Evolutionary conservation across 2,113 vertebrate genomes (phyloP), one percentile per base, ranked within the genome.

Genomic region (Peromyscus maniculatus): DNA sequence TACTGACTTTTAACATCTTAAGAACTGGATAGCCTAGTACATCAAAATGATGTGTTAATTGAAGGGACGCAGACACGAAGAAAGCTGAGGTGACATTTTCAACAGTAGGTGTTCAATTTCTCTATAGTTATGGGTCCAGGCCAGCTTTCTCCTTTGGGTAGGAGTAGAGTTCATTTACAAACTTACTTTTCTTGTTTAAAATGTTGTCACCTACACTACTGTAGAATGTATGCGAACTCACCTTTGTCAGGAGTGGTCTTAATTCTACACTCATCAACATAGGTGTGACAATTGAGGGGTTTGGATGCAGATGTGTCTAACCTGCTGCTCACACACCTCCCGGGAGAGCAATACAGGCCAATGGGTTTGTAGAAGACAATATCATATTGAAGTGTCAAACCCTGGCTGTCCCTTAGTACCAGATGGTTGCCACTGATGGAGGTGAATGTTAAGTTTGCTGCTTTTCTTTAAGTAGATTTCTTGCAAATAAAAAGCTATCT

Each of bases 21-120:
- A 21, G 13, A 75, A 17, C 55, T 43, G 5, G 15, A 57, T 2
- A 75, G 24, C 89, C 39, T 91, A 46, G 21, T 33, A 78, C 55
- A 78, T 77, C 77, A 77, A 87, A 74, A 43, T 91, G 43, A 87
- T 71, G 80, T 89, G 46, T 26, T 86, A 74, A 92, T 94, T 94
- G 80, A 71, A 96, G 36, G 7, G 74, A 77, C 17, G 82, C 64
- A 86, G 88, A 82, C 10, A 39, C 1, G 78, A 43, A 69, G 31
- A 5, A 72, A 21, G 21, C 31, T 72, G 55, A 36, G 10, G 49
- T 87, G 43, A 33, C n/a, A 93, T 96, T 96, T 43, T 64, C 19
- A 88, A 72, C 77, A 92, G 74, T 5, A 43, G 72, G 7, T n/a
- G 43, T 11, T 66, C 39, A 69, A 67, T 71, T 13, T 91, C 31